Conservation (phyloP, 1,140 invertebrate species). For the Hyles vespertilio region DNA sequence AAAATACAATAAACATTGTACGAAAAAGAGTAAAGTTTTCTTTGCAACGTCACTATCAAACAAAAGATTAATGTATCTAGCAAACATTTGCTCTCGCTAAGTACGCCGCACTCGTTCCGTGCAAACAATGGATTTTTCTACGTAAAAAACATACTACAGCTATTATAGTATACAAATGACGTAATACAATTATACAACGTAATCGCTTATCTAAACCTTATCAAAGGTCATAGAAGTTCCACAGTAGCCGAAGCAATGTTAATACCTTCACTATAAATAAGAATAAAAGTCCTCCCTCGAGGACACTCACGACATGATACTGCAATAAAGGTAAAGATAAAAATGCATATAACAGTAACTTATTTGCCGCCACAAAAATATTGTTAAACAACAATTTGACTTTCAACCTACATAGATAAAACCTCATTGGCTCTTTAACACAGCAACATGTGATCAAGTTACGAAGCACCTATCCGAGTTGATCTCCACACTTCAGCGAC, state of each 20-base stretch:
- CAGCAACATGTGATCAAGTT: constrained; percentile 38
- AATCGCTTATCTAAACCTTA: constrained; percentile 15
- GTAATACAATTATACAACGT: constrained; percentile 8
- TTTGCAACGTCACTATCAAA: background rate
- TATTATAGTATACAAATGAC: constrained; percentile 6
- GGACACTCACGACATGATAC: too few species aligned
- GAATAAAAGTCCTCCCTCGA: too few species aligned
- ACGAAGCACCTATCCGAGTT: constrained; percentile 25
- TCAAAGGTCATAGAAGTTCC: constrained; percentile 6
- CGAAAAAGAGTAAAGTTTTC: too few species aligned
- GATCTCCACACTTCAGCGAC: constrained; percentile 14
- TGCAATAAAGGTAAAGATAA: too few species aligned
- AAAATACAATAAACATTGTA: too few species aligned
- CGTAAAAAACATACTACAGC: too few species aligned
- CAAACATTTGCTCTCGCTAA: constrained; percentile 3
- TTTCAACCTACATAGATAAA: constrained; percentile 44
- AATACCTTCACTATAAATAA: too few species aligned
- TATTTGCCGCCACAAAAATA: constrained; percentile 18
- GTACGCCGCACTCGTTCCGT: background rate
- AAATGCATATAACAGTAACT: background rate
- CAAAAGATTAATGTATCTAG: constrained; percentile 1
- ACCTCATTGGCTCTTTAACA: constrained; percentile 28
- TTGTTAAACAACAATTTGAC: constrained; percentile 38
- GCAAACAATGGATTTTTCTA: constrained; percentile 8
- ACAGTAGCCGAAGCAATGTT: too few species aligned